phyloP scores from a whole-genome alignment of 1,140 invertebrate genomes.

The Phymorhynchus buccinoides region DNA sequence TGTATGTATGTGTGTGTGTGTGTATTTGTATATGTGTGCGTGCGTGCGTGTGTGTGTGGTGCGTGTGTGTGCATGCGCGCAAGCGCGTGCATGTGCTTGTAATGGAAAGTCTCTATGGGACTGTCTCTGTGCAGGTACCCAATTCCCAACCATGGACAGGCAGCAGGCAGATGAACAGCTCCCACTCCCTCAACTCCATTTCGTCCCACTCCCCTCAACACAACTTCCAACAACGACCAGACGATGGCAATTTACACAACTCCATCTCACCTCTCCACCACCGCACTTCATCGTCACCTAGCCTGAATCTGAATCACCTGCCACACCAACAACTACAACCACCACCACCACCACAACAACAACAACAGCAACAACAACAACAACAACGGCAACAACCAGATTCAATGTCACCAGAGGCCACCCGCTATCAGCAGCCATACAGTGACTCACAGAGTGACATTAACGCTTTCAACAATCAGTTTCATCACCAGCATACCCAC shows the following conservation, averaged over 20 bases:
- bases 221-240: slow-evolving; percentile 10
- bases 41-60: too few species aligned
- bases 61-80: too few species aligned
- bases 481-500: not conserved
- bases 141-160: not conserved
- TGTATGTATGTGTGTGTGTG: too few species aligned
- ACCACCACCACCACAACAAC: not conserved
- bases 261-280: not conserved
- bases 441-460: not conserved
- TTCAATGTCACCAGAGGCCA: not conserved
- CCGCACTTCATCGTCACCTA: not conserved
- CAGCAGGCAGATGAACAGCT: not conserved
- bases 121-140: not conserved
- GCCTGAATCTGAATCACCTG: too few species aligned
- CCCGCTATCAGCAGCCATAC: not conserved
- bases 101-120: too few species aligned
- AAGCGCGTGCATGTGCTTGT: too few species aligned
- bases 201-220: not conserved
- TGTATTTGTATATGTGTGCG: too few species aligned
- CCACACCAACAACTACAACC: not conserved
- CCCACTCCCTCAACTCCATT: slow-evolving; percentile 21
- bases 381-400: not conserved
- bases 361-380: not conserved
- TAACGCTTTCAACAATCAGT: not conserved
- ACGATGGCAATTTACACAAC: not conserved